Conservation (phyloP, 2,888 invertebrate genomes). For the Orchesellides sinensis region DNA sequence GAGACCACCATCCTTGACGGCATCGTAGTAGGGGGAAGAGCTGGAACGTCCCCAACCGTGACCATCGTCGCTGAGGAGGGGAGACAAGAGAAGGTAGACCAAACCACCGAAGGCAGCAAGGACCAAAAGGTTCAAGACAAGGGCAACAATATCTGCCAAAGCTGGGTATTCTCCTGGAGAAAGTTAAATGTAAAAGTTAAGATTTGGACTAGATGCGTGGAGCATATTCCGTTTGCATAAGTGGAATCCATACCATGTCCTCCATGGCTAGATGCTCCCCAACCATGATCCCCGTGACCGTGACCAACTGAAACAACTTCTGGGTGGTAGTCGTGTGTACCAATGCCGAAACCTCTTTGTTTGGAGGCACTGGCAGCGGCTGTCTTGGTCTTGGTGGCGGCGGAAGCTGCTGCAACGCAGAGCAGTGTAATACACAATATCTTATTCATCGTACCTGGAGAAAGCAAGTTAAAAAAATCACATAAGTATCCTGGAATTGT, state of each 20-base stretch:
- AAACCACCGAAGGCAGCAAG: constrained; percentile 75
- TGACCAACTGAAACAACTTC: constrained; percentile 74
- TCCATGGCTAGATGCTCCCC: constrained; percentile 46
- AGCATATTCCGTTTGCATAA: not conserved
- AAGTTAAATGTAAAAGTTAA: not conserved
- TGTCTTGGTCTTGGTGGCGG: constrained; percentile 74
- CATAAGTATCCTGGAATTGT: not conserved
- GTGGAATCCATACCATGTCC: constrained; percentile 47
- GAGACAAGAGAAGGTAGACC: constrained; percentile 74
- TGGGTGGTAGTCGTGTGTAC: constrained; percentile 74
- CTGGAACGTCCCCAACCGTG: constrained; percentile 75
- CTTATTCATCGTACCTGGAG: constrained; percentile 73
- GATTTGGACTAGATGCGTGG: not conserved
- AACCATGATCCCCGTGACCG: constrained; percentile 61
- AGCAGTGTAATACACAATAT: constrained; percentile 74
- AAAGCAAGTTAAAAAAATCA: constrained; percentile 53
- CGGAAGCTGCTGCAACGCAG: constrained; percentile 74
- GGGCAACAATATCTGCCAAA: constrained; percentile 75
- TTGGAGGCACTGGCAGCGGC: constrained; percentile 64
- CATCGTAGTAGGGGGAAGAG: constrained; percentile 74
- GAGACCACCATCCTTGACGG: constrained; percentile 75
- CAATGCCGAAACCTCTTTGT: constrained; percentile 74
- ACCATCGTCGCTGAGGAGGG: constrained; percentile 74
- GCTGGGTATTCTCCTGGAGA: constrained; percentile 73
- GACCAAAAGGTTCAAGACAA: constrained; percentile 75